These are phyloP conservation scores for Mercenaria mercenaria DNA, from an alignment of 1,140 invertebrate species.

Conservation along the genomic window DNA sequence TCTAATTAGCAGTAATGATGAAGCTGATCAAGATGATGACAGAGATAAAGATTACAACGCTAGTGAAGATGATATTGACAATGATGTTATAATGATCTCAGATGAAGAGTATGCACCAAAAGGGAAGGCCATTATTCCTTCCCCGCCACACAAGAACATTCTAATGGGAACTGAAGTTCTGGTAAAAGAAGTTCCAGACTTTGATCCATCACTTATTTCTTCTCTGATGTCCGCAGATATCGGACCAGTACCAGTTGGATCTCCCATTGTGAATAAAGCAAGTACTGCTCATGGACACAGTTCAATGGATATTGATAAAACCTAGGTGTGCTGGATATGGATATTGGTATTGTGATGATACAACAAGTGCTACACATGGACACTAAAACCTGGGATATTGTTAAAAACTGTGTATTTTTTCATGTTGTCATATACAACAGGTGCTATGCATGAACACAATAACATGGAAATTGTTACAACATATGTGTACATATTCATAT, in stretches of 20 bases:
- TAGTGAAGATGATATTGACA: slow-evolving; percentile 32
- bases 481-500: too few relatives aligned
- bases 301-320: background rate
- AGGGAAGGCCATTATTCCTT: slow-evolving; percentile 52
- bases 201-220: slow-evolving; percentile 47
- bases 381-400: too few relatives aligned
- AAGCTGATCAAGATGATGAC: slow-evolving; percentile 42
- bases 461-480: too few relatives aligned
- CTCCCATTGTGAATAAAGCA: background rate
- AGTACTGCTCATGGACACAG: too few relatives aligned
- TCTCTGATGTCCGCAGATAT: slow-evolving; percentile 4
- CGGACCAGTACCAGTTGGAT: background rate
- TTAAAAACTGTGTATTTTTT: too few relatives aligned
- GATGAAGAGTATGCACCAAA: slow-evolving; percentile 51
- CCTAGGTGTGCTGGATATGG: too few relatives aligned
- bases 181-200: slow-evolving; percentile 48
- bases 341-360: too few relatives aligned
- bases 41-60: slow-evolving; percentile 49
- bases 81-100: slow-evolving; percentile 56
- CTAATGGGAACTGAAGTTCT: slow-evolving; percentile 27
- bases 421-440: too few relatives aligned
- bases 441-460: too few relatives aligned
- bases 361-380: too few relatives aligned
- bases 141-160: slow-evolving; percentile 28
- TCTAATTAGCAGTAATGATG: slow-evolving; percentile 33